Evolutionary conservation across 2,797 vertebrate species (phyloP).

Genomic region (Hyperoplus immaculatus): DNA sequence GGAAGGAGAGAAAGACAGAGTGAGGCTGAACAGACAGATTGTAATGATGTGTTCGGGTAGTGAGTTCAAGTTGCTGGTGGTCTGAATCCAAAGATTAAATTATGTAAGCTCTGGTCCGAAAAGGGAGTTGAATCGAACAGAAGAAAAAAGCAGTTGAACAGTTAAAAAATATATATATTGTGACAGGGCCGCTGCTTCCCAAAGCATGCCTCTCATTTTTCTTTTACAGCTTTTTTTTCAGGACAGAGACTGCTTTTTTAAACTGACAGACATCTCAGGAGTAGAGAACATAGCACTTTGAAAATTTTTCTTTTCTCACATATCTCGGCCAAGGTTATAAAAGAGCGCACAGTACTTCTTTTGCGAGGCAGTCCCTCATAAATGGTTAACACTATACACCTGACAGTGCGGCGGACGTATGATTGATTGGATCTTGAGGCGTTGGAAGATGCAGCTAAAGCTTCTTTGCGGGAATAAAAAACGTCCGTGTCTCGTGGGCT

Average conservation of each 20-base stretch:
- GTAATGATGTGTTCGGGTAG: constrained; percentile 14
- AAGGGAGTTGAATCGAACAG: neutral
- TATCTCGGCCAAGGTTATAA: constrained; percentile 27
- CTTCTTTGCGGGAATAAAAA: constrained; percentile 42
- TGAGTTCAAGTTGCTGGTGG: neutral
- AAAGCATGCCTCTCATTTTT: constrained; percentile 30
- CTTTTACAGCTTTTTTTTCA: neutral
- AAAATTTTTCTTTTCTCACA: constrained; percentile 34
- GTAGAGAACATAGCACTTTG: constrained; percentile 7
- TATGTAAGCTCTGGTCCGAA: neutral
- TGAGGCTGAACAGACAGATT: neutral
- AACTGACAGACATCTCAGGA: constrained; percentile 14
- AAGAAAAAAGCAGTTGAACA: neutral
- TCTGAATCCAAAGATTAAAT: neutral
- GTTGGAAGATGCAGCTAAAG: constrained; percentile 32
- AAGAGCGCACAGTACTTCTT: neutral
- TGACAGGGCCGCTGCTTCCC: neutral
- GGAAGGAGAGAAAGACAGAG: neutral
- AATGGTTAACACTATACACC: constrained; percentile 42
- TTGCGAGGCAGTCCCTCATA: constrained; percentile 14
- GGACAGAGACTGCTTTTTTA: constrained; percentile 32
- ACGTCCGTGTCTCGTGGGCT: constrained; percentile 54
- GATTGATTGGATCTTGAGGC: constrained; percentile 60
- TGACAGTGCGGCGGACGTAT: constrained; percentile 54
- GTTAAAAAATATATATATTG: constrained; percentile 1